A percentile compares a stretch with the other conserved stretches of the same genome.
Evolutionary conservation across 2,113 vertebrate species (phyloP).

Genomic region (Archocentrus centrarchus): DNA sequence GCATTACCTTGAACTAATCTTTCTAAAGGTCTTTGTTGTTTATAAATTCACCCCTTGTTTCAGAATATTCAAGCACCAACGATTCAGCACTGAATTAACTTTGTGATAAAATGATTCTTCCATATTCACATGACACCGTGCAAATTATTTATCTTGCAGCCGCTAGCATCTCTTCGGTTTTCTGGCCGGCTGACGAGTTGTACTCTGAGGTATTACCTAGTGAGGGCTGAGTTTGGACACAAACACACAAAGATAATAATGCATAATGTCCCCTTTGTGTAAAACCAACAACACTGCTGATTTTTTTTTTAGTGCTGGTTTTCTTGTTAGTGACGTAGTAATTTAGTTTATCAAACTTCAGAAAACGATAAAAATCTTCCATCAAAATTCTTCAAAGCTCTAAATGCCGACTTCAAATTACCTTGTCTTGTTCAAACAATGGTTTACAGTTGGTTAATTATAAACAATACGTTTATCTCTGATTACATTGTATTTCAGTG

Average conservation of each 20-base stretch:
- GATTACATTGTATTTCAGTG: background rate
- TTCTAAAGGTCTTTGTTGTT: background rate
- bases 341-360: background rate
- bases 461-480: background rate
- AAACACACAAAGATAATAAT: background rate
- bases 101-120: conserved; percentile 7
- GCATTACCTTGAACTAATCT: background rate
- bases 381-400: background rate
- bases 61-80: background rate
- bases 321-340: background rate
- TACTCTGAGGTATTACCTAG: background rate
- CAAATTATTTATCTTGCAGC: background rate
- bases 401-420: background rate
- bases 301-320: background rate
- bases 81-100: background rate
- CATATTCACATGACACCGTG: background rate
- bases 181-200: background rate
- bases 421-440: background rate
- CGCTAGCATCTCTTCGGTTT: background rate
- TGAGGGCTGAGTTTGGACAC: background rate
- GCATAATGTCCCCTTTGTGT: background rate
- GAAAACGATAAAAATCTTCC: background rate
- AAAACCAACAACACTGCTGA: background rate
- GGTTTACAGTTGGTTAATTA: background rate
- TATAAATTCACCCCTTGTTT: background rate